A percentile compares a stretch with the other conserved stretches of the same genome.
Conservation (phyloP, 1,140 invertebrate genomes). For the Dendroctonus ponderosae region DNA sequence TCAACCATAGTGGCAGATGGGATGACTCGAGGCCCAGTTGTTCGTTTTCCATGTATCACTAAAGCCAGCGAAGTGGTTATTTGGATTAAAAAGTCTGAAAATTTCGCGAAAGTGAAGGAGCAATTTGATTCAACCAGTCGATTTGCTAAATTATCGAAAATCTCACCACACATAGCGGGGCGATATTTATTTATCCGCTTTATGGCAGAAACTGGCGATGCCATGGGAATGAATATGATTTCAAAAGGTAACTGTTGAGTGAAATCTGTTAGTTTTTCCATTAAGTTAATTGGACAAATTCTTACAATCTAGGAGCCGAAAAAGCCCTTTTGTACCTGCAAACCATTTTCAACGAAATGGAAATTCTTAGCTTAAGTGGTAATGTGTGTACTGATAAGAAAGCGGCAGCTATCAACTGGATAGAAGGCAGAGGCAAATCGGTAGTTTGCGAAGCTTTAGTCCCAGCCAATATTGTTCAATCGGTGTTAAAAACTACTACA, state of each 20-base stretch:
- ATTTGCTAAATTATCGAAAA: slow-evolving; percentile 76
- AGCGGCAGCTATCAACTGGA: slow-evolving; percentile 94
- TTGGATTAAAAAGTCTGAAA: slow-evolving; percentile 79
- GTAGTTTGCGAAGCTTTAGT: slow-evolving; percentile 92
- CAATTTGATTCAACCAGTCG: slow-evolving; percentile 85
- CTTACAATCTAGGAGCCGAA: slow-evolving; percentile 67
- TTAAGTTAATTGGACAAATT: slow-evolving; percentile 1
- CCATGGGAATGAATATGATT: slow-evolving; percentile 99
- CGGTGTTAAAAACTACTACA: slow-evolving; percentile 84
- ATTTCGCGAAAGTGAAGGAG: slow-evolving; percentile 78
- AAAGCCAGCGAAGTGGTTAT: slow-evolving; percentile 74
- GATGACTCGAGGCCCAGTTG: slow-evolving; percentile 94
- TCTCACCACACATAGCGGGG: slow-evolving; percentile 80
- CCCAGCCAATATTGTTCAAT: slow-evolving; percentile 67
- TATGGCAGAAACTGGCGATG: slow-evolving; percentile 92
- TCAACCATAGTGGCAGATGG: slow-evolving; percentile 83
- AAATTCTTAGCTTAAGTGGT: slow-evolving; percentile 89
- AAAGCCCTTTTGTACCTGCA: slow-evolving; percentile 73
- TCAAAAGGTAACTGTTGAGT: slow-evolving; percentile 63
- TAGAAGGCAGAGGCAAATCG: slow-evolving; percentile 94
- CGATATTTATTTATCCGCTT: slow-evolving; percentile 89
- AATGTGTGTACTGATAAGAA: slow-evolving; percentile 99
- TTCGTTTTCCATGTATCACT: slow-evolving; percentile 76
- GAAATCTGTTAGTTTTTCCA: background rate
- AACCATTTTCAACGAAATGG: slow-evolving; percentile 80